Base-by-base conservation (phyloP, 2,113 vertebrate species). In the Etia nguti region DNA sequence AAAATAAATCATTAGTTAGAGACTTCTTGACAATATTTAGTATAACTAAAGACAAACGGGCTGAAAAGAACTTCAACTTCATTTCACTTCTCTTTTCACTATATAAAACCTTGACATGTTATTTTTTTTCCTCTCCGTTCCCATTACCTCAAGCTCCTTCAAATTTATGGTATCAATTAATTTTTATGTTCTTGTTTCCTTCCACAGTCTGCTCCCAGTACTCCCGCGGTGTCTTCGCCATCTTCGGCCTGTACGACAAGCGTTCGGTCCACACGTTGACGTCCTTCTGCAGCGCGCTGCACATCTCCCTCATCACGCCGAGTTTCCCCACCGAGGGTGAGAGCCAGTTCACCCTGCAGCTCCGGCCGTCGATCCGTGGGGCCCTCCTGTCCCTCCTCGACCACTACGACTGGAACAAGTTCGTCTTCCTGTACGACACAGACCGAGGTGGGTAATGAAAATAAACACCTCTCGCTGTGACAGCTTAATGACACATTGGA, bases 161-260 rank as follows among this genome's bases (percentile, higher is more conserved):
- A 10, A 80, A 26, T 73, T 50, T 77, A 77, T 77, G 26, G 8
- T 12, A 73, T 56, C 3, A 2, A 88, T 31, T 3, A 1, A 70
- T 50, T 15, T 31, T 38, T 18, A 10, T 38, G 5, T 41, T 38
- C 8, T 43, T 22, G 7, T 81, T n/a, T 82, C 57, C 34, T n/a
- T 5, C 55, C 52, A 1, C 96, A 99, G 98, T 99, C 94, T 99
- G 99, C 95, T 99, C 99, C 84, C 99, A 99, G 96, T 99, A 99
- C 94, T 99, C 99, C 68, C 97, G 98, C 88, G 99, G 99, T 94
- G 99, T 99, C 92, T 99, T 99, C 92, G 98, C 99, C 95, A 99
- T 99, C 95, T 99, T 99, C 95, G 99, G 99, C 95, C 97, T 99
- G 85, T 99, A 99, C 68, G 99, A 99, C 92, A 99, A 99, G 97